These are phyloP conservation scores for Pantherophis guttatus DNA, from an alignment of 2,113 vertebrate species.

Conservation along the genomic window DNA sequence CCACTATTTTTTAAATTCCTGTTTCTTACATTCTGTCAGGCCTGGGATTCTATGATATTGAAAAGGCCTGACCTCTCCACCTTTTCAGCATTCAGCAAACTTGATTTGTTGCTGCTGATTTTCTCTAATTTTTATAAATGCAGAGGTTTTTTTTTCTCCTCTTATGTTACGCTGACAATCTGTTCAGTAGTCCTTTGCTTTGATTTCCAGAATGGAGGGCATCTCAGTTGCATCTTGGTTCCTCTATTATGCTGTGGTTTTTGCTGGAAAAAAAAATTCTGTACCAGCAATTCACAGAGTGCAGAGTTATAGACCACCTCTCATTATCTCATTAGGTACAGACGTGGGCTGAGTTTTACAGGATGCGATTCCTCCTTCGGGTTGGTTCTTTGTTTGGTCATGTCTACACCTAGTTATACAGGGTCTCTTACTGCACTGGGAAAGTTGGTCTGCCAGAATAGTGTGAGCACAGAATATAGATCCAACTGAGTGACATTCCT, in stretches of 20 bases:
- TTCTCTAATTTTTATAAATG: not conserved
- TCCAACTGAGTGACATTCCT: not conserved
- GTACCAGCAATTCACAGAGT: not conserved
- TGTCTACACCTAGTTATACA: not conserved
- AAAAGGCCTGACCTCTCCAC: not conserved
- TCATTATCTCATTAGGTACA: not conserved
- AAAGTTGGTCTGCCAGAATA: not conserved
- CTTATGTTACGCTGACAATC: not conserved
- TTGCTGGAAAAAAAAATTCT: not conserved
- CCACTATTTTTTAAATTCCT: not conserved
- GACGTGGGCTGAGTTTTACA: not conserved
- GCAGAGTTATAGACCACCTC: not conserved
- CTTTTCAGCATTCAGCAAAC: not conserved
- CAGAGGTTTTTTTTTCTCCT: not conserved
- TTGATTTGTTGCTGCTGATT: not conserved
- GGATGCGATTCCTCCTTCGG: not conserved
- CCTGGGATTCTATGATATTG: not conserved
- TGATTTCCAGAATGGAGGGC: not conserved
- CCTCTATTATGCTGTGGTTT: not conserved
- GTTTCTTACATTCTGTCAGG: not conserved
- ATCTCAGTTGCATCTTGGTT: too few relatives aligned
- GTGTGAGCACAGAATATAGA: not conserved
- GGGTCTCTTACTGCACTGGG: not conserved
- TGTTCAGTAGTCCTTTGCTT: not conserved
- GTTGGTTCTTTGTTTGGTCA: not conserved